Base-by-base conservation (phyloP, 2,888 invertebrate genomes). In the Drosophila koepferae region DNA sequence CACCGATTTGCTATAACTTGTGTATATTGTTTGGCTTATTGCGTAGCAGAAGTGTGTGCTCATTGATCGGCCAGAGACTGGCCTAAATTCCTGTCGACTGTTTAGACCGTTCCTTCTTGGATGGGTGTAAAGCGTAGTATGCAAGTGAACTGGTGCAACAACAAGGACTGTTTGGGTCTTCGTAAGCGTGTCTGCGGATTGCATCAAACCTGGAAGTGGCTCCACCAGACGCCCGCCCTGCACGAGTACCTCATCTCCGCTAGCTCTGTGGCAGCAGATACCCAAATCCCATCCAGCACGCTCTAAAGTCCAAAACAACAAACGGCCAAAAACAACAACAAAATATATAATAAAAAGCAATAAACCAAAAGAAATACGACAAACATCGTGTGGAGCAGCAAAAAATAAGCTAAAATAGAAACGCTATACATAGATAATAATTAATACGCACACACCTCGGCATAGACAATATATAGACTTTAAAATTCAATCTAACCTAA, bases 151-250 rank as follows among this genome's bases (percentile, higher is more conserved):
- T 86, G 87, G 75, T 74, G 80, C 59, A 78, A 20, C 75, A 85
- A 90, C 82, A 93, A 93, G 85, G 93, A 93, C 85, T 93, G 92
- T 95, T 95, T 97, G 95, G 97, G 96, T 95, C 96, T 97, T 94
- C 96, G 97, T 94, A 96, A 95, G 95, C 97, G 97, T 94, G 96
- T 96, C 94, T 96, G 96, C 94, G 95, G 95, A 94, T 96, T 97
- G 94, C 97, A 97, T 94, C 97, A 97, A 94, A 98, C 97, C 93
- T 97, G 97, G 96, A 97, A 97, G 97, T 98, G 97, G 97, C 94
- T 98, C 93, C 97, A 98, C 93, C 97, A 97, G 94, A 98, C 97
- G 81, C 96, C 97, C 91, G 96, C 96, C 90, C 95, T 97, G 73
- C 97, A 98, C 95, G 97, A 97, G 91, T 97, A 97, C 92, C 94